Evolutionary conservation across 2,888 invertebrate species (phyloP).

Genomic region (Hofmannophila pseudospretella): DNA sequence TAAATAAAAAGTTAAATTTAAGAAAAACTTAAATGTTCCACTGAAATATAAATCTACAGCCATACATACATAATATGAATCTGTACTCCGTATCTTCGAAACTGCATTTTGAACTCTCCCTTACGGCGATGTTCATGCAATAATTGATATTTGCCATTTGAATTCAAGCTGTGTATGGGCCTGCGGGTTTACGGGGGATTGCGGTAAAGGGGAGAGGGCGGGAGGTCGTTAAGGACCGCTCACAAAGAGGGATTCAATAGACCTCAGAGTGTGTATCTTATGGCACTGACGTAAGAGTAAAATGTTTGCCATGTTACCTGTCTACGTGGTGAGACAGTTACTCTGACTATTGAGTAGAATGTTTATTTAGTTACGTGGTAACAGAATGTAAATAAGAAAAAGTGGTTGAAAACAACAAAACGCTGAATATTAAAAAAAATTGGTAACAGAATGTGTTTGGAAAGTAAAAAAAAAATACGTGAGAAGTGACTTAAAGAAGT

Average conservation of each 20-base stretch:
- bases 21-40: too few species aligned
- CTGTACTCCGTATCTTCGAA: too few species aligned
- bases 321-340: conserved; percentile 24
- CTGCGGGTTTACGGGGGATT: conserved; percentile 16
- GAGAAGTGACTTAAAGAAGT: too few species aligned
- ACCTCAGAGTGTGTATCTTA: conserved; percentile 46
- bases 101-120: conserved; percentile 12
- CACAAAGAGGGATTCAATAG: conserved; percentile 46
- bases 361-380: background rate
- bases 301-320: conserved; percentile 29
- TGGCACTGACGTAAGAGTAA: conserved; percentile 38
- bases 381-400: background rate
- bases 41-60: too few species aligned
- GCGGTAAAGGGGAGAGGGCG: conserved; percentile 12
- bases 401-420: too few species aligned
- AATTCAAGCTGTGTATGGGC: conserved; percentile 48
- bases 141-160: conserved; percentile 61
- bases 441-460: too few species aligned
- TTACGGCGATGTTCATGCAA: conserved; percentile 23
- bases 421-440: too few species aligned
- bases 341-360: conserved; percentile 18
- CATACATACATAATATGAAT: too few species aligned
- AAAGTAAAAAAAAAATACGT: too few species aligned
- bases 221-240: conserved; percentile 34
- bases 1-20: too few species aligned